Percentiles rank a stretch among this genome's conserved stretches.
Evolutionary conservation across 2,797 vertebrate species (phyloP).

Genomic region (Bryconaethiops microstoma): DNA sequence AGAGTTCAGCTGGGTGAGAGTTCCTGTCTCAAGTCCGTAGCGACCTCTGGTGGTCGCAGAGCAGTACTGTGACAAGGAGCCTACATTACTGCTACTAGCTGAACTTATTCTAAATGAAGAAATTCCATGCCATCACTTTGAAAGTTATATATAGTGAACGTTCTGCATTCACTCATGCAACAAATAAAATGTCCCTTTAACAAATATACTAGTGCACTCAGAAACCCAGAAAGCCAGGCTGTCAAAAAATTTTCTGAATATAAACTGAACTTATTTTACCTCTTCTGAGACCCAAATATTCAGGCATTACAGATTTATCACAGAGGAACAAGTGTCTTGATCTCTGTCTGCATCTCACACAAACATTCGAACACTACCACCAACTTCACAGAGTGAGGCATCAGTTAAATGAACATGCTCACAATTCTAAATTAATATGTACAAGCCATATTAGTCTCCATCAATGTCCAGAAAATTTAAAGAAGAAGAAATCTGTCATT

Average conservation of each 20-base stretch:
- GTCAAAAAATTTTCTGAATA: conserved; percentile 34
- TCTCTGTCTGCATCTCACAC: background rate
- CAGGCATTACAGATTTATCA: conserved; percentile 9
- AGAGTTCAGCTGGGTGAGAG: too few relatives aligned
- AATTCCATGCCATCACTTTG: background rate
- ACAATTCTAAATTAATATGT: conserved; percentile 22
- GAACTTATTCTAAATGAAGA: background rate
- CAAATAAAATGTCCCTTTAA: conserved; percentile 8
- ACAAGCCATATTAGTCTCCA: conserved; percentile 3
- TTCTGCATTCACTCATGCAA: background rate
- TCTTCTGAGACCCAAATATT: conserved; percentile 26
- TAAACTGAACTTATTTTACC: conserved; percentile 34
- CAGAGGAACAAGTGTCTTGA: conserved; percentile 14
- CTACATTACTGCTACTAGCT: background rate
- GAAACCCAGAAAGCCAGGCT: conserved; percentile 30
- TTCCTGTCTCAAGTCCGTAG: too few relatives aligned
- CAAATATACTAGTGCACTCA: background rate
- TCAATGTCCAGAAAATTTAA: conserved; percentile 29
- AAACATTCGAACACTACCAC: conserved; percentile 9
- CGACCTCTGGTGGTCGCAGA: too few relatives aligned
- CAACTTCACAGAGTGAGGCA: conserved; percentile 16
- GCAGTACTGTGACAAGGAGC: too few relatives aligned
- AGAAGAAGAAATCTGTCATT: conserved; percentile 37
- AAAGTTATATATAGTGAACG: background rate
- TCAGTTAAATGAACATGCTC: conserved; percentile 33